These are phyloP conservation scores for Trigoniulus corallinus DNA, from an alignment of 1,140 invertebrate genomes.

Conservation along the genomic window DNA sequence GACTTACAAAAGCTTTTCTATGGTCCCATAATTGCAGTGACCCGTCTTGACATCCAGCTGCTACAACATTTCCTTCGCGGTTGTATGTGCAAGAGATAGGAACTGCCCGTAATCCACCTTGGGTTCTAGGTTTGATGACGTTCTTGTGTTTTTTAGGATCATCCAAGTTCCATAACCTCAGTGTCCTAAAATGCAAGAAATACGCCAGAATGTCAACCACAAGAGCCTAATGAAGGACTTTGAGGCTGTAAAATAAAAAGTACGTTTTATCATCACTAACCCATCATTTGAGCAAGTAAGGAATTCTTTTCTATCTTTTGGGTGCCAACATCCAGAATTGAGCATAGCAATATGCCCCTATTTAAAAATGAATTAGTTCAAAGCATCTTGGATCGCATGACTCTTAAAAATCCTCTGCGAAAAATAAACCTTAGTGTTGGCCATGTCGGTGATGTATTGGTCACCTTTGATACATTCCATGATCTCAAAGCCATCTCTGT, in stretches of 20 bases:
- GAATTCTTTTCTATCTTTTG: slow-evolving; percentile 78
- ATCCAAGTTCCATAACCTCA: slow-evolving; percentile 68
- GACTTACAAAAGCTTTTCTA: slow-evolving; percentile 40
- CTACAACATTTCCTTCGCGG: slow-evolving; percentile 72
- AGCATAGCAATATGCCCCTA: slow-evolving; percentile 79
- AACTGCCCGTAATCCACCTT: slow-evolving; percentile 71
- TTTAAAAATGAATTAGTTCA: slow-evolving; percentile 1
- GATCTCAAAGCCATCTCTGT: slow-evolving; percentile 89
- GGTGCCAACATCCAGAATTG: slow-evolving; percentile 87
- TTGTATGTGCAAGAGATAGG: slow-evolving; percentile 72
- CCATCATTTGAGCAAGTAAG: slow-evolving; percentile 83
- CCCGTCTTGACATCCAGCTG: slow-evolving; percentile 84
- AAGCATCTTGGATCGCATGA: neutral
- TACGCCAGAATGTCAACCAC: neutral
- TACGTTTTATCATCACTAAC: slow-evolving; percentile 17
- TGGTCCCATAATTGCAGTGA: slow-evolving; percentile 98
- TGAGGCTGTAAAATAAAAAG: neutral
- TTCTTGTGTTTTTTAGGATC: slow-evolving; percentile 57
- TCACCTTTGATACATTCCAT: slow-evolving; percentile 92
- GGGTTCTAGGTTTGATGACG: slow-evolving; percentile 75
- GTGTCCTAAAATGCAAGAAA: slow-evolving; percentile 1
- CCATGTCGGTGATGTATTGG: slow-evolving; percentile 90
- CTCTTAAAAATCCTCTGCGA: no score
- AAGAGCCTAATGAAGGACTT: neutral
- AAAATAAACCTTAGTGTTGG: slow-evolving; percentile 54